phyloP scores from a whole-genome alignment of 1,140 invertebrate species.

The Anadara kagoshimensis region DNA sequence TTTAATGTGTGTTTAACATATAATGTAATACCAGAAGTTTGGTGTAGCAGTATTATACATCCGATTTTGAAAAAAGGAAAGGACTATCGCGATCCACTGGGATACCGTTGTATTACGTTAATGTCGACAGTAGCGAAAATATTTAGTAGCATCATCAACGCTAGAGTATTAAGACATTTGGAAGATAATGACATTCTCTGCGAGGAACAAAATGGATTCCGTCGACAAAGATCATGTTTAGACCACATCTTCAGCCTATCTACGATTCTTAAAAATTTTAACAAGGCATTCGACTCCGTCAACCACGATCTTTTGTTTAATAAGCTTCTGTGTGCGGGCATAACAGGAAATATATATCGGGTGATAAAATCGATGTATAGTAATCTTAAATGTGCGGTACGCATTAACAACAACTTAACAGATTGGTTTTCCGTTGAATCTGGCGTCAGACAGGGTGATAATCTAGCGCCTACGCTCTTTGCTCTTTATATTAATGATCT shows the following conservation, averaged over 20 bases:
- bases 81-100: constrained; percentile 30
- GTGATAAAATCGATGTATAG: constrained; percentile 2
- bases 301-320: too few species aligned
- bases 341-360: too few species aligned
- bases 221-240: background rate
- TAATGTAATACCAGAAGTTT: background rate
- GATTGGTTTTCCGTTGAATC: constrained; percentile 2
- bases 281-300: too few species aligned
- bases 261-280: background rate
- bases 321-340: too few species aligned
- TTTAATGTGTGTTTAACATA: background rate
- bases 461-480: constrained; percentile 24
- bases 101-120: constrained; percentile 40
- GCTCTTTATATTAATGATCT: too few species aligned
- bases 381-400: background rate
- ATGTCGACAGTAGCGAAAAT: constrained; percentile 34
- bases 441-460: constrained; percentile 19
- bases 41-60: constrained; percentile 35
- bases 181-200: too few species aligned
- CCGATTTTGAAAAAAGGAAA: constrained; percentile 31
- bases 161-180: too few species aligned
- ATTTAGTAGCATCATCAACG: too few species aligned
- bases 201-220: constrained; percentile 25
- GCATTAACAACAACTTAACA: background rate
- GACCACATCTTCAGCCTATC: background rate